Evolutionary conservation across 92 coral and sea anemone species (phyloP).

Genomic region (Muricea muricata): DNA sequence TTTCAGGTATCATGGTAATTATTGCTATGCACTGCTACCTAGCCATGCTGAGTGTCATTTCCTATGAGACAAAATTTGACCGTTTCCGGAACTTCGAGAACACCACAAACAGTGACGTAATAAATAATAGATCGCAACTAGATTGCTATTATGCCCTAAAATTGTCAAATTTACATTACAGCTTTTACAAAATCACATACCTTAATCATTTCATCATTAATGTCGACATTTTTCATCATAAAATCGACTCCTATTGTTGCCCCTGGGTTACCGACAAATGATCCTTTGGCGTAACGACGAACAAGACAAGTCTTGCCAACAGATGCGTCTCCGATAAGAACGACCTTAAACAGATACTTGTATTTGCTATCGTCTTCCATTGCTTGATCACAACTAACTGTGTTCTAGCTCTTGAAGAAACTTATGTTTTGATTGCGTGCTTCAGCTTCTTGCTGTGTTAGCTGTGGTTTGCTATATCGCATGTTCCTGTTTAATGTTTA

Average conservation of each 20-base stretch:
- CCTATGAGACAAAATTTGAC: background rate
- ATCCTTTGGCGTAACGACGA: slow-evolving; percentile 93
- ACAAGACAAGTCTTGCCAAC: slow-evolving; percentile 99
- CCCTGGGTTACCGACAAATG: slow-evolving; percentile 90
- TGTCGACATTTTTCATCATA: slow-evolving; percentile 91
- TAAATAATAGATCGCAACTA: background rate
- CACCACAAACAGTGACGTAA: background rate
- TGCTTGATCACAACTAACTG: background rate
- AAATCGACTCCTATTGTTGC: slow-evolving; percentile 99
- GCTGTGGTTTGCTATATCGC: background rate
- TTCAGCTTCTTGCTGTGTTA: background rate
- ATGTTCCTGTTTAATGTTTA: background rate
- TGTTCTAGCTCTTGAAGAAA: background rate
- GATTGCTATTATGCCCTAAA: background rate
- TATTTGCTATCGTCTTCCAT: slow-evolving; percentile 57
- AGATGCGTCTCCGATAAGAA: slow-evolving; percentile 98
- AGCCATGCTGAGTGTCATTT: background rate
- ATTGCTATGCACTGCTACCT: too few species aligned
- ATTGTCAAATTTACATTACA: background rate
- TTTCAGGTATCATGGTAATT: too few species aligned
- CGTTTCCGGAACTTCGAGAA: slow-evolving; percentile 20
- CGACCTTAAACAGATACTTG: slow-evolving; percentile 90
- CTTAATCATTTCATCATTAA: slow-evolving; percentile 94
- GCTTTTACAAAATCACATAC: slow-evolving; percentile 35
- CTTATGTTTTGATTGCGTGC: background rate